Evolutionary conservation across 1,140 invertebrate species (phyloP).

Genomic region (Ridgeia piscesae): DNA sequence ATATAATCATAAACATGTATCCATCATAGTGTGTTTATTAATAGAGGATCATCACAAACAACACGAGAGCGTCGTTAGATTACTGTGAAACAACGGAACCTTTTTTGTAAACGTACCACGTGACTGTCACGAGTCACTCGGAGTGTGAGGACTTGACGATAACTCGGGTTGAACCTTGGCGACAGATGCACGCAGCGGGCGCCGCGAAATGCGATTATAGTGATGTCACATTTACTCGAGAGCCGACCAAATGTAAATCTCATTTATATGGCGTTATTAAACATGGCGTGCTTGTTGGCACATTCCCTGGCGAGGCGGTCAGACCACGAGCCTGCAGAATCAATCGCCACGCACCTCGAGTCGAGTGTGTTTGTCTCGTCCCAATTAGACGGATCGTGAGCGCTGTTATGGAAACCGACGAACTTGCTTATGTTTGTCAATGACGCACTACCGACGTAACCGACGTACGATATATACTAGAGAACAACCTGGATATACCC

Average conservation of each 20-base stretch:
- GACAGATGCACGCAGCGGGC: neutral
- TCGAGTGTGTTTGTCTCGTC: no score
- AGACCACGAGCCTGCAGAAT: neutral
- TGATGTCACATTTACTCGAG: neutral
- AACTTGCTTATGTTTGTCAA: no score
- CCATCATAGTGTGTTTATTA: no score
- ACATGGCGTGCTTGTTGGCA: neutral
- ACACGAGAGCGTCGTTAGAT: no score
- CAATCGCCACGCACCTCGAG: neutral
- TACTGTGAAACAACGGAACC: neutral
- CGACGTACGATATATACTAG: no score
- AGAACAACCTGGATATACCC: no score
- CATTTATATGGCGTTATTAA: neutral
- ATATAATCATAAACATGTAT: no score
- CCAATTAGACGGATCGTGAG: no score
- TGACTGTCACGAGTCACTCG: neutral
- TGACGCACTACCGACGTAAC: no score
- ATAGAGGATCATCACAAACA: no score
- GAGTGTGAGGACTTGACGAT: neutral
- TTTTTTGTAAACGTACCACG: neutral
- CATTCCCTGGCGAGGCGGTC: neutral
- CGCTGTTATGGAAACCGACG: no score
- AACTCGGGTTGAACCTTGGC: neutral
- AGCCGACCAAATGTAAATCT: neutral
- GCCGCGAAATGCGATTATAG: neutral